Evolutionary conservation across 2,888 invertebrate species (phyloP).

Genomic region (Polyommatus iphigenia): DNA sequence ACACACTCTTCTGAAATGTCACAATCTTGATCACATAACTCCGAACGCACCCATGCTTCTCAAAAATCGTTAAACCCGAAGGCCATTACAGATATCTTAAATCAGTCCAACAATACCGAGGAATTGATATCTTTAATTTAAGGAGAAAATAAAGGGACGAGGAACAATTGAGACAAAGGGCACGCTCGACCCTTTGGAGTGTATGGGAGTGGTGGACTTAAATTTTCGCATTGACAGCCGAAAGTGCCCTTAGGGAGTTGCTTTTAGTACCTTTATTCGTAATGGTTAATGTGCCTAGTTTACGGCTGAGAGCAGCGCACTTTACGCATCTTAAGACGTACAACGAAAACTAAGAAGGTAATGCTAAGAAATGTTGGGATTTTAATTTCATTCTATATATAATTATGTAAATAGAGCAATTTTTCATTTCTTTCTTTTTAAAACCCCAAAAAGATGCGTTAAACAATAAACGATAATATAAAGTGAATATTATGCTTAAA

Average conservation of each 20-base stretch:
- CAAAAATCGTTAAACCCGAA: not conserved
- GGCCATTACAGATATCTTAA: not conserved
- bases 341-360: not conserved
- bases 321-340: not conserved
- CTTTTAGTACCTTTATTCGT: slow-evolving; percentile 80
- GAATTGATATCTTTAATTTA: slow-evolving; percentile 40
- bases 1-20: not conserved
- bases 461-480: too few species aligned
- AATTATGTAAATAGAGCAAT: too few species aligned
- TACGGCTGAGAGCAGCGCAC: slow-evolving; percentile 49
- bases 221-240: slow-evolving; percentile 80
- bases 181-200: slow-evolving; percentile 75
- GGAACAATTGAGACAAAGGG: slow-evolving; percentile 76
- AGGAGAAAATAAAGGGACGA: slow-evolving; percentile 51
- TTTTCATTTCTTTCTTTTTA: too few species aligned
- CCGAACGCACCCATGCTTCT: not conserved
- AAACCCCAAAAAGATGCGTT: too few species aligned
- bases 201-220: slow-evolving; percentile 78
- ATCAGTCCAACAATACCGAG: slow-evolving; percentile 21
- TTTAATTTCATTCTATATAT: not conserved
- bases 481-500: too few species aligned
- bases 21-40: not conserved
- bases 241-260: slow-evolving; percentile 77
- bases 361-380: not conserved
- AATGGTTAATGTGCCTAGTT: slow-evolving; percentile 78